Conservation (phyloP, 2,888 invertebrate species). For the Apotomis capreana region DNA sequence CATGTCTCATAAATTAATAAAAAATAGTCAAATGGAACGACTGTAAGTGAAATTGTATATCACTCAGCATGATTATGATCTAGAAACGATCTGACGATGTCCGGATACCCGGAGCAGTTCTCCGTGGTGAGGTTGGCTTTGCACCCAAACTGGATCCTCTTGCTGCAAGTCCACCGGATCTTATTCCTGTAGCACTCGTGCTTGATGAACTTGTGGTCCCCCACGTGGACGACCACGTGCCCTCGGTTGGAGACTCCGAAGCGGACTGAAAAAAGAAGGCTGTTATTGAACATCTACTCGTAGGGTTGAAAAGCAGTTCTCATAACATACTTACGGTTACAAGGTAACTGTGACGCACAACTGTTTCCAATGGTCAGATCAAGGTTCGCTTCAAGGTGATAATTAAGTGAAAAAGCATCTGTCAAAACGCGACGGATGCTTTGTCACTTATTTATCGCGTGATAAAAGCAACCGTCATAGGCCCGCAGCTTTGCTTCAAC, state of each 20-base stretch:
- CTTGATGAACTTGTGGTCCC: constrained; percentile 70
- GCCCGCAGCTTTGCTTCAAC: too few species aligned
- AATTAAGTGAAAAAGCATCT: too few species aligned
- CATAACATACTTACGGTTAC: not conserved
- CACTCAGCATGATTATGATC: constrained; percentile 63
- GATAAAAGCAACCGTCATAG: too few species aligned
- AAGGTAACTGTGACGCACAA: not conserved
- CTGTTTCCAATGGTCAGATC: too few species aligned
- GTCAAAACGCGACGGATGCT: too few species aligned
- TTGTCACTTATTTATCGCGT: too few species aligned
- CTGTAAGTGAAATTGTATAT: not conserved
- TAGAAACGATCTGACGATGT: constrained; percentile 66
- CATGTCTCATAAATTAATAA: too few species aligned
- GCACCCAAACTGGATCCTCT: constrained; percentile 66
- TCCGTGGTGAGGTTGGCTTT: constrained; percentile 65
- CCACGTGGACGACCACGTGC: constrained; percentile 66
- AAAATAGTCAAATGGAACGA: not conserved
- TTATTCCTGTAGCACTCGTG: constrained; percentile 73
- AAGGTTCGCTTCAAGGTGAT: too few species aligned
- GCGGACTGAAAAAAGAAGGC: constrained; percentile 60
- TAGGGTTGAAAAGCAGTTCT: not conserved
- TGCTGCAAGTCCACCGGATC: constrained; percentile 74
- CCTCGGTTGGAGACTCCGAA: constrained; percentile 73
- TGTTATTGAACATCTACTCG: not conserved
- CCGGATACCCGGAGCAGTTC: constrained; percentile 50